phyloP scores from a whole-genome alignment of 1,140 invertebrate genomes.

The Ditylenchus dipsaci region DNA sequence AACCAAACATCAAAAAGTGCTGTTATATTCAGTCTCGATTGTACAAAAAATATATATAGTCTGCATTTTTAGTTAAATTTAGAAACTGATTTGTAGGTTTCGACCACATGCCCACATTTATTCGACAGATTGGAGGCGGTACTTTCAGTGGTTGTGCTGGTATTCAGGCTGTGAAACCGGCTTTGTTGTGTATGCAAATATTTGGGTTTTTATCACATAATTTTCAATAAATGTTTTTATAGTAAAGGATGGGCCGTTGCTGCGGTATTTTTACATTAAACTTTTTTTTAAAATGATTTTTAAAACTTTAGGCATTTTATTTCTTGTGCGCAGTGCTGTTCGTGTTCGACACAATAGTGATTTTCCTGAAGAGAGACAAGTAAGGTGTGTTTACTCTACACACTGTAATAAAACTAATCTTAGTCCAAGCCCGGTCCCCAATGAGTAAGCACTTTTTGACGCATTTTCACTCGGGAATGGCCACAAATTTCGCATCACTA shows the following conservation, averaged over 20 bases:
- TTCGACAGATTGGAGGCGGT: slow-evolving; percentile 53
- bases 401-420: no score
- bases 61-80: no score
- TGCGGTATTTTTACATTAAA: slow-evolving; percentile 31
- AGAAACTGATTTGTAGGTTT: no score
- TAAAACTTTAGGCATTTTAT: slow-evolving; percentile 53
- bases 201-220: no score
- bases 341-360: slow-evolving; percentile 44
- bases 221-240: neutral
- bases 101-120: slow-evolving; percentile 57
- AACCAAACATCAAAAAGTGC: no score
- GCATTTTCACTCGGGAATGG: no score
- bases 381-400: slow-evolving; percentile 21
- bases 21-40: no score
- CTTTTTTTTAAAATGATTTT: neutral
- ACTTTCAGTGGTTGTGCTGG: slow-evolving; percentile 55
- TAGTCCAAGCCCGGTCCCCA: no score
- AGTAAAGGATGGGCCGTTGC: slow-evolving; percentile 56
- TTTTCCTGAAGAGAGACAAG: slow-evolving; percentile 52
- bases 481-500: no score
- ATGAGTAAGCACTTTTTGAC: no score
- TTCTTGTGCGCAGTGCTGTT: slow-evolving; percentile 51
- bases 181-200: slow-evolving; percentile 39
- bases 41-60: no score
- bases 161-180: slow-evolving; percentile 53